phyloP scores from a whole-genome alignment of 2,888 invertebrate genomes.

The Amiota minor region DNA sequence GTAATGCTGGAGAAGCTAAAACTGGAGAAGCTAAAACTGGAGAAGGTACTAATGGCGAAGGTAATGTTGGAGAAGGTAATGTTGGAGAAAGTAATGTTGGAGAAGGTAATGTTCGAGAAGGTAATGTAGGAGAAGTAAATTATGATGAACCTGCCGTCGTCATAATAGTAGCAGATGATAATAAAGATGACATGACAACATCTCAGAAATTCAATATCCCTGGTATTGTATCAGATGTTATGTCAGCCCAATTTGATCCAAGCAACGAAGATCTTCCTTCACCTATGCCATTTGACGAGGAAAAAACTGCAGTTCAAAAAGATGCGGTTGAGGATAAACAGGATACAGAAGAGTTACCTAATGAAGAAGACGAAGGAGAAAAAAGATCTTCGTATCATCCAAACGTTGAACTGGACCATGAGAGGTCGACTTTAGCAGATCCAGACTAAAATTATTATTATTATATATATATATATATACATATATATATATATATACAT shows the following conservation, averaged over 20 bases:
- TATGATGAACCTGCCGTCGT: not conserved
- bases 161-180: not conserved
- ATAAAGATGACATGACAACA: not conserved
- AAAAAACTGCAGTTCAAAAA: too few relatives aligned
- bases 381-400: not conserved
- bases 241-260: not conserved
- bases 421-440: too few relatives aligned
- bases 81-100: too few relatives aligned
- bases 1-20: too few relatives aligned
- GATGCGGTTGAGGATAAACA: not conserved
- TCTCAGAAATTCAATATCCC: not conserved
- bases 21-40: too few relatives aligned
- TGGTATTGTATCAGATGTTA: not conserved
- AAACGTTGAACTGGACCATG: too few relatives aligned
- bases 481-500: conserved; percentile 1
- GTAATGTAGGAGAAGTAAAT: not conserved
- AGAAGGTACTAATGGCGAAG: too few relatives aligned
- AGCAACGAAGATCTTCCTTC: too few relatives aligned
- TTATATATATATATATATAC: too few relatives aligned
- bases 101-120: not conserved
- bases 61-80: too few relatives aligned
- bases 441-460: too few relatives aligned
- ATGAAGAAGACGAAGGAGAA: not conserved
- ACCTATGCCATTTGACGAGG: too few relatives aligned
- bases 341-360: not conserved